phyloP scores from a whole-genome alignment of 2,888 invertebrate species.

The Sipha maydis region DNA sequence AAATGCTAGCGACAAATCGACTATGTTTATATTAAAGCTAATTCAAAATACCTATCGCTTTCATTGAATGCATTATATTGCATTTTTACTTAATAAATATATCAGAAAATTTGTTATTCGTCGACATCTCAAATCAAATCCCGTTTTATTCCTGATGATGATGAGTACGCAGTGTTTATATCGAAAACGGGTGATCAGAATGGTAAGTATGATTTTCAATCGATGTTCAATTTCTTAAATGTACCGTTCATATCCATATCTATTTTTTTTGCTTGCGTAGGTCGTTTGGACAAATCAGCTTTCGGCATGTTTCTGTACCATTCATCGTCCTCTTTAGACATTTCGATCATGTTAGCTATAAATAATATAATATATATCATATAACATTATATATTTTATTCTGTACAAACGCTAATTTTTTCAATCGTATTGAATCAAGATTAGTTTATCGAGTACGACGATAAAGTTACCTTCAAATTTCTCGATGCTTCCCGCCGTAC shows the following conservation, averaged over 20 bases:
- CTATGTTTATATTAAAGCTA: too few species aligned
- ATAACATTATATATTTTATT: background rate
- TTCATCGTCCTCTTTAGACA: slow-evolving; percentile 32
- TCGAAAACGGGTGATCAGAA: too few species aligned
- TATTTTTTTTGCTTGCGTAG: background rate
- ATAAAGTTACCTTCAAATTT: slow-evolving; percentile 44
- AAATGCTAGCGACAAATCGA: too few species aligned
- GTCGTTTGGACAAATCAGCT: slow-evolving; percentile 53
- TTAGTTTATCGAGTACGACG: background rate
- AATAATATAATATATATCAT: background rate
- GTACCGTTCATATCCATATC: slow-evolving; percentile 49
- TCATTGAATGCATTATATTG: too few species aligned
- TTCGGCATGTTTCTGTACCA: slow-evolving; percentile 41
- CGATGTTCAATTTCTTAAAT: slow-evolving; percentile 46
- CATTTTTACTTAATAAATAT: too few species aligned
- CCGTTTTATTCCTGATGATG: too few species aligned
- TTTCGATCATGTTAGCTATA: slow-evolving; percentile 2
- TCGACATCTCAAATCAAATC: too few species aligned
- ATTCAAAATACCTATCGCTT: too few species aligned
- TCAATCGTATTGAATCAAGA: background rate
- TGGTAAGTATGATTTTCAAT: background rate
- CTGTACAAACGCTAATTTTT: background rate
- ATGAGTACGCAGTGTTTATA: too few species aligned
- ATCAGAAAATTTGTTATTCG: too few species aligned
- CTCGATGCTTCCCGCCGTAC: slow-evolving; percentile 35